Conservation (phyloP, 2,888 invertebrate species). For the Opisthograptis luteolata region DNA sequence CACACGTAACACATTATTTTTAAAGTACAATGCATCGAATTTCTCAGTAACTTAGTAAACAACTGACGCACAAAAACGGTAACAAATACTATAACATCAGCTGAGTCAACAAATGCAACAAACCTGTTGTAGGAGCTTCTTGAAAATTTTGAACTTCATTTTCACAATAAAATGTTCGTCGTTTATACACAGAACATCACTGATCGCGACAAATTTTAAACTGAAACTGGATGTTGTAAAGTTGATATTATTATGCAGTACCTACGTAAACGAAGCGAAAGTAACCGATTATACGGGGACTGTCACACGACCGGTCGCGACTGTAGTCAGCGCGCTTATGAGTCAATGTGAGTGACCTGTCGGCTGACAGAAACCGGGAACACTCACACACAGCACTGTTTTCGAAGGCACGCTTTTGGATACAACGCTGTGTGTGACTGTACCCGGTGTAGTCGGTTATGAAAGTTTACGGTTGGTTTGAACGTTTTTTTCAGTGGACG, state of each 20-base stretch:
- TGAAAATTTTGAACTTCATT: slow-evolving; percentile 79
- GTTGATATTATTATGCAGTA: slow-evolving; percentile 41
- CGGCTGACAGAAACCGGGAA: too few species aligned
- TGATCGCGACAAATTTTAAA: slow-evolving; percentile 47
- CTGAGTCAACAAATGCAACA: slow-evolving; percentile 36
- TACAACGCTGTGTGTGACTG: neutral
- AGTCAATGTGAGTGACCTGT: too few species aligned
- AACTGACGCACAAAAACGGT: slow-evolving; percentile 32
- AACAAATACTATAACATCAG: slow-evolving; percentile 26
- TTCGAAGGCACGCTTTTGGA: neutral
- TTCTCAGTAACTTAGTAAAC: slow-evolving; percentile 8
- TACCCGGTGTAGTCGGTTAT: neutral
- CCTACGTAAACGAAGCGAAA: slow-evolving; percentile 37
- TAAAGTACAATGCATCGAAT: neutral
- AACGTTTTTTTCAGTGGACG: too few species aligned
- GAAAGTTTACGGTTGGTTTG: too few species aligned
- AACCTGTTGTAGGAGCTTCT: slow-evolving; percentile 71
- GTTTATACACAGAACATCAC: slow-evolving; percentile 51
- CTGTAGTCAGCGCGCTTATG: slow-evolving; percentile 40
- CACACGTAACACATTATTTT: too few species aligned
- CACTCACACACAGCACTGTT: neutral
- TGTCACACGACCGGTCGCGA: slow-evolving; percentile 41
- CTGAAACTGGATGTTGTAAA: slow-evolving; percentile 42
- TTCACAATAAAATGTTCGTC: slow-evolving; percentile 19
- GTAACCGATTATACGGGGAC: slow-evolving; percentile 32